Base-by-base conservation (phyloP, 1,140 invertebrate species). In the Rhizoglyphus robini region DNA sequence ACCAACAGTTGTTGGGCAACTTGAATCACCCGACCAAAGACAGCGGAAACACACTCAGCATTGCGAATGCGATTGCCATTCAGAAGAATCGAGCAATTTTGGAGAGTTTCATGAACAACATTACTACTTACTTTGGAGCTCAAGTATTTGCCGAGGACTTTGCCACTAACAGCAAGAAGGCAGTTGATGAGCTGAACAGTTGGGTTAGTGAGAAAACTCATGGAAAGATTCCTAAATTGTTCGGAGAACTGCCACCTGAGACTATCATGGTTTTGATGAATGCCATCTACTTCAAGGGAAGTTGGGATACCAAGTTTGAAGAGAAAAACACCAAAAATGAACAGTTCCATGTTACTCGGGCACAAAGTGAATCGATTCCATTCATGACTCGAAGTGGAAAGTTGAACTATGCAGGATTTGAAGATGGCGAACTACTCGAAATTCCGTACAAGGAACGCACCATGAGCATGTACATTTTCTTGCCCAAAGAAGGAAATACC, bases 231-330 rank as follows among this genome's bases (percentile, higher is more conserved):
- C 72, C 79, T 4, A 75, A 82, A 68, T 73, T 90, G 25, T 23
- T 75, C 15, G 27, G 64, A 62, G 34, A n/a, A 3, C 0, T 38
- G 32, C 8, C 5, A 25, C n/a, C 67, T 66, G 15, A 8, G 11
- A 69, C 48, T 31, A 34, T 46, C 58, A 65, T 89, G 23, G 80
- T 91, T 3, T 75, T 92, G 1, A 76, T 89, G 1, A 92, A 91
- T 76, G 88, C 87, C 8, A 79, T 92, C 54, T 88, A 90, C 73
- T 93, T 92, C 74, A 90, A 89, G 58, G 58, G 58, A 20, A 60
- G 78, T 36, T 92, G 88, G 88, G 78, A 81, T 51, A 75, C 80
- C 3, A 80, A 83, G 1, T 92, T 92, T 74, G 80, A 46, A 23
- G 41, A 84, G 18, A 46, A 60, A 20, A 23, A 29, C 23, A 29